Evolutionary conservation across 2,888 invertebrate species (phyloP).

Genomic region (Eristalinus sepulchralis): DNA sequence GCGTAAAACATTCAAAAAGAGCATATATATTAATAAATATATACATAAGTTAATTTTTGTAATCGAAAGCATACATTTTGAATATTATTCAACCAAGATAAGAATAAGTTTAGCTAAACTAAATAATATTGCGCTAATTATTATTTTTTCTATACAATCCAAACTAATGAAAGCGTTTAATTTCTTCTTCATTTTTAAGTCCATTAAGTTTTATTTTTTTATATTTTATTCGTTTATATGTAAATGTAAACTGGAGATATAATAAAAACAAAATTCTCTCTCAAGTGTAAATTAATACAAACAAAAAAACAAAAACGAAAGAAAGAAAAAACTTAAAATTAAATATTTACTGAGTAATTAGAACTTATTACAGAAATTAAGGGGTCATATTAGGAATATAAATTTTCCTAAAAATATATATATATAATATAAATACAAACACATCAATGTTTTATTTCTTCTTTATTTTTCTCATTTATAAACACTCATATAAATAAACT

Average conservation of each 20-base stretch:
- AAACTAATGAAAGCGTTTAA: slow-evolving; percentile 12
- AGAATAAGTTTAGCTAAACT: slow-evolving; percentile 58
- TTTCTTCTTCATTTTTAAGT: slow-evolving; percentile 24
- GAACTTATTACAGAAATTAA: slow-evolving; percentile 51
- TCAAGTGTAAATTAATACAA: slow-evolving; percentile 48
- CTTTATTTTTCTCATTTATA: slow-evolving; percentile 26
- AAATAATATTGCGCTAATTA: slow-evolving; percentile 45
- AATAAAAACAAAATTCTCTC: slow-evolving; percentile 42
- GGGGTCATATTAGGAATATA: slow-evolving; percentile 57
- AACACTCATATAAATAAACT: neutral
- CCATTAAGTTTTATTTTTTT: slow-evolving; percentile 29
- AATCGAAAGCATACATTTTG: slow-evolving; percentile 42
- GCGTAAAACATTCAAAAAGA: slow-evolving; percentile 20
- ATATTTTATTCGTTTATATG: slow-evolving; percentile 15
- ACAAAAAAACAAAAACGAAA: slow-evolving; percentile 24
- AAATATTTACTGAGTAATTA: slow-evolving; percentile 52
- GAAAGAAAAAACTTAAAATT: slow-evolving; percentile 20
- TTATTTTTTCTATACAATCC: neutral
- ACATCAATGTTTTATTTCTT: slow-evolving; percentile 54
- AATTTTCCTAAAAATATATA: slow-evolving; percentile 57
- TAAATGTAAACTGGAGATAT: slow-evolving; percentile 4
- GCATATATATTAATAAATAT: neutral
- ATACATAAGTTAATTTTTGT: slow-evolving; percentile 50
- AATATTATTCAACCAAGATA: slow-evolving; percentile 52
- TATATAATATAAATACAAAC: slow-evolving; percentile 66